Conservation (phyloP, 2,888 invertebrate genomes). For the Ophonus ardosiacus region DNA sequence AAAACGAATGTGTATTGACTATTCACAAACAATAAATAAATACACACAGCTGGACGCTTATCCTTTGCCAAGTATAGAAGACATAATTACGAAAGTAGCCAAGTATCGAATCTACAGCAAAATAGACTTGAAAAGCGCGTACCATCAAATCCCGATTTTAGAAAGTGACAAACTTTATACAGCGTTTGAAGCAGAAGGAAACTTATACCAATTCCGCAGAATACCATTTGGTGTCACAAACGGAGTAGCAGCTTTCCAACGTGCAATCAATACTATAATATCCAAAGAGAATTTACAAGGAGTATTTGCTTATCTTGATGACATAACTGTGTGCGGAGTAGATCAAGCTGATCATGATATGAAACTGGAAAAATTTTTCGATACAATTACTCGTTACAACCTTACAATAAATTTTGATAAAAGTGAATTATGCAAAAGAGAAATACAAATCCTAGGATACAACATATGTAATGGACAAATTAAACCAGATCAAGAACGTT, state of each 20-base stretch:
- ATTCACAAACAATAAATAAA: neutral
- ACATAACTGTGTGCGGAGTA: constrained; percentile 49
- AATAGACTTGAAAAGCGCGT: neutral
- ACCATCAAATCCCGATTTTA: neutral
- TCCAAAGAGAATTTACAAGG: constrained; percentile 29
- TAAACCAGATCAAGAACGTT: constrained; percentile 24
- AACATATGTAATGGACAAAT: neutral
- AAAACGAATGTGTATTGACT: neutral
- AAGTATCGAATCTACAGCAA: neutral
- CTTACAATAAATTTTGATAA: constrained; percentile 13
- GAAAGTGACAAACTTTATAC: neutral
- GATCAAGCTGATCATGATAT: constrained; percentile 54
- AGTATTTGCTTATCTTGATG: constrained; percentile 54
- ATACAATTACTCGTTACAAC: neutral
- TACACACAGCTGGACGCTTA: neutral
- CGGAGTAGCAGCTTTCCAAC: constrained; percentile 14
- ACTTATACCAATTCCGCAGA: constrained; percentile 22
- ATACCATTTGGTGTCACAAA: constrained; percentile 47
- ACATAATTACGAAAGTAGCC: neutral
- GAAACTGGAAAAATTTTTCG: constrained; percentile 28
- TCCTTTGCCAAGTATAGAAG: neutral
- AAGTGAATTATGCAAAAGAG: neutral
- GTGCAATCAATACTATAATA: constrained; percentile 46
- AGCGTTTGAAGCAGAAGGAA: constrained; percentile 19
- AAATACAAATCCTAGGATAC: constrained; percentile 10